Base-by-base conservation (phyloP, 2,888 invertebrate species). In the Orchestes rusci region DNA sequence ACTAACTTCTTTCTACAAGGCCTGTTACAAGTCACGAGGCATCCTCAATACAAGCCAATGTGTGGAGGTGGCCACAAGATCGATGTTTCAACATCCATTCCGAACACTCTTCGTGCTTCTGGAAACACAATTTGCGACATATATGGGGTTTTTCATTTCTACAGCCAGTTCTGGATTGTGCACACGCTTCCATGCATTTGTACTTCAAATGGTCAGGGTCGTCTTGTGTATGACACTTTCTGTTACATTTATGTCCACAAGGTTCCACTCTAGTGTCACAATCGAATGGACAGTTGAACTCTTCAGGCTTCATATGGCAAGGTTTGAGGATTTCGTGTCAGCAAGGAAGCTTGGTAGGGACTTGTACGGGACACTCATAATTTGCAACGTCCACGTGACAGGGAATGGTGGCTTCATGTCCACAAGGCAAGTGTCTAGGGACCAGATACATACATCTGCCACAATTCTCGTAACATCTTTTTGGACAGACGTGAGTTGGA, bases 201-300 rank as follows among this genome's bases (percentile, higher is more conserved):
- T 73, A 75, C 75, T 76, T 45, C 35, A 72, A 58, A 61, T 83
- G 82, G 41, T 79, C 70, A 0, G 77, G 77, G 61, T 79, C 80
- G 19, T 72, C 58, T 1, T 58, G 61, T 17, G 74, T 68, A 58
- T 83, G 83, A 58, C 84, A 84, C 1, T 48, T 58, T 35, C 54
- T 61, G 2, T 37, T 50, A 60, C 84, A 85, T 1, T 67, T 62
- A 62, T 85, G 85, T 0, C 83, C 82, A 61, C 80, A 84, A 12
- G 65, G 60, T 50, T 66, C 65, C 16, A 82, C 66, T 16, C 76
- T 69, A 18, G 64, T 61, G 31, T 70, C 69, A 58, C 82, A 82
- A 1, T 37, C 27, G 12, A 32, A 30, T 12, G 38, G 38, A 32
- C 39, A 47, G 4, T 4, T 20, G 15, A 44, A 44, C 20, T 19